Percentiles rank a stretch among this genome's conserved stretches.
Conservation (phyloP, 1,140 invertebrate species). For the Stenopsyche tienmushanensis region DNA sequence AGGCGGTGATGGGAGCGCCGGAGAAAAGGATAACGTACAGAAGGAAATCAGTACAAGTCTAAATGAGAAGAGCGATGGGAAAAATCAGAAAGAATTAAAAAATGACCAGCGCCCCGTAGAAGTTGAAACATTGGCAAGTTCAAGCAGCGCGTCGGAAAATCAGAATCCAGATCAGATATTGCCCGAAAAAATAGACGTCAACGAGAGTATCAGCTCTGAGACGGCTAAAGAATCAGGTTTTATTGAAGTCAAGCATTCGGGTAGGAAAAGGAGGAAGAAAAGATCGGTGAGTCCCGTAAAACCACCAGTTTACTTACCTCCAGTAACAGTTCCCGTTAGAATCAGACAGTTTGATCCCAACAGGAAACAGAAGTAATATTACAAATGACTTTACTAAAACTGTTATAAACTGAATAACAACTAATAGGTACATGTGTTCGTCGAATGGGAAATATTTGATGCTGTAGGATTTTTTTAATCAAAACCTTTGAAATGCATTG, state of each 20-base stretch:
- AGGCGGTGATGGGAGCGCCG: background rate
- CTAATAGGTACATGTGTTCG: too few relatives aligned
- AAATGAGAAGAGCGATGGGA: too few relatives aligned
- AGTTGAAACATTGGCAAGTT: too few relatives aligned
- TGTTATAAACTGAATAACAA: background rate
- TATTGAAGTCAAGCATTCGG: background rate
- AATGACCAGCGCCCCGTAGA: background rate
- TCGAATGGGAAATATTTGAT: too few relatives aligned
- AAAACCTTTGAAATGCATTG: background rate
- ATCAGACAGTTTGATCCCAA: conserved; percentile 49
- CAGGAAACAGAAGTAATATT: conserved; percentile 14
- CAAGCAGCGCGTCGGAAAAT: too few relatives aligned
- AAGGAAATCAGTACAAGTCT: too few relatives aligned
- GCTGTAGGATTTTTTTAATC: background rate
- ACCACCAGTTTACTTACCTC: conserved; percentile 50
- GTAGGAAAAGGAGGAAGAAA: conserved; percentile 8
- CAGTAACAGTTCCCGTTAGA: conserved; percentile 52
- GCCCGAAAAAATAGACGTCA: background rate
- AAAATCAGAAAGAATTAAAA: background rate
- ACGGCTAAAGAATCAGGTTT: background rate
- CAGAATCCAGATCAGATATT: background rate
- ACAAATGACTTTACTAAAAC: background rate
- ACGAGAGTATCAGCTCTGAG: background rate
- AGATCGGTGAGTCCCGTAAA: conserved; percentile 39
- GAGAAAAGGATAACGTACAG: conserved; percentile 15